Percentiles rank a stretch among this genome's conserved stretches.
These are phyloP conservation scores for Euzetes globulus DNA, from an alignment of 2,888 invertebrate genomes.

Conservation along the genomic window DNA sequence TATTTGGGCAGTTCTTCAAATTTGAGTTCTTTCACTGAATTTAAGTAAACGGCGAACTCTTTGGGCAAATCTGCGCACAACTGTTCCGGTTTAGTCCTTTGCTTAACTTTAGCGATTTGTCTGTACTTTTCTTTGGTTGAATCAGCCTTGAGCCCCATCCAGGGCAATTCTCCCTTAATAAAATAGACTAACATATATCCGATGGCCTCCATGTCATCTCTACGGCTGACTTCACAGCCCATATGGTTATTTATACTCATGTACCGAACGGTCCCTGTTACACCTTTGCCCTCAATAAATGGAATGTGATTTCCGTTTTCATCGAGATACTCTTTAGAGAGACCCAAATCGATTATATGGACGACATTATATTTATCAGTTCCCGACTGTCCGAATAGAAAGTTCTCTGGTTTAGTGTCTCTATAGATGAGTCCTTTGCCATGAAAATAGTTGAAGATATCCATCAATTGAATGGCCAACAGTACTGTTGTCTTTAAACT, in stretches of 20 bases:
- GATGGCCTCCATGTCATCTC: conserved; percentile 31
- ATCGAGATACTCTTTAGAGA: background rate
- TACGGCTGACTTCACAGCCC: conserved; percentile 55
- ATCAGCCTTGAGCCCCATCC: conserved; percentile 21
- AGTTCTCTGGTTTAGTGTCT: conserved; percentile 32
- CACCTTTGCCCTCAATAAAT: conserved; percentile 60
- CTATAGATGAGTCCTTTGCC: conserved; percentile 2
- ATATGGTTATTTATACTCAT: conserved; percentile 98
- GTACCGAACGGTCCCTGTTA: conserved; percentile 93
- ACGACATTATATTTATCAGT: background rate
- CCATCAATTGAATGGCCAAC: conserved; percentile 22
- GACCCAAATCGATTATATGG: conserved; percentile 1
- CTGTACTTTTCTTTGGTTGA: conserved; percentile 25
- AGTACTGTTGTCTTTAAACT: background rate
- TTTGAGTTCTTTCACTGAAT: background rate
- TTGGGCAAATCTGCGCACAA: conserved; percentile 12
- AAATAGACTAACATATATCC: conserved; percentile 29
- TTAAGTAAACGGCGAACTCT: conserved; percentile 23
- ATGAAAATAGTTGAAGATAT: conserved; percentile 26
- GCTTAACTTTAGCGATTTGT: conserved; percentile 32
- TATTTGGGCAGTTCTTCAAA: conserved; percentile 31
- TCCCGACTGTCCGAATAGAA: conserved; percentile 12
- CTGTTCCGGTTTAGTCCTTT: background rate
- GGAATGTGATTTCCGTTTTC: background rate
- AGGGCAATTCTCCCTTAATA: conserved; percentile 26